Conservation (phyloP, 1,140 invertebrate genomes). For the Thaumetopoea pityocampa region DNA sequence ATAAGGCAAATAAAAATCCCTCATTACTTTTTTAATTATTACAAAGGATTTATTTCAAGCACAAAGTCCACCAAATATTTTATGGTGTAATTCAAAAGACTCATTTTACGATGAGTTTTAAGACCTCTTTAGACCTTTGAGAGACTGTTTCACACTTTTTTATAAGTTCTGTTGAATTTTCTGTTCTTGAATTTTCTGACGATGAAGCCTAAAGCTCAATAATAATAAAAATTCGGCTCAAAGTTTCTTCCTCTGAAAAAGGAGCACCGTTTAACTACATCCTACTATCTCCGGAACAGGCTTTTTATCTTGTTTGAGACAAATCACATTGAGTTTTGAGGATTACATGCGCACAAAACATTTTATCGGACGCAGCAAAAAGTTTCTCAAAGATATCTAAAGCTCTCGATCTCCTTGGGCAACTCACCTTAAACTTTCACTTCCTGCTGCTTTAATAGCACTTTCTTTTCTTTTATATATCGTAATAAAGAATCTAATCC, state of each 20-base stretch:
- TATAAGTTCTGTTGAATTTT: constrained; percentile 12
- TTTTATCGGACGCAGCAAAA: constrained; percentile 46
- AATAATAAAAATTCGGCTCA: background rate
- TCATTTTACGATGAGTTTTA: constrained; percentile 36
- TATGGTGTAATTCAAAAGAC: constrained; percentile 45
- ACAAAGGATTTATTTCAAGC: constrained; percentile 33
- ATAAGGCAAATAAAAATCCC: constrained; percentile 56
- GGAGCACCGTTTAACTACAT: constrained; percentile 18
- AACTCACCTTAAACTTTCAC: constrained; percentile 55
- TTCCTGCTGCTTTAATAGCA: constrained; percentile 47
- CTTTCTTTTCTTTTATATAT: constrained; percentile 35
- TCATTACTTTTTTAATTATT: constrained; percentile 59
- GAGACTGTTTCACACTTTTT: constrained; percentile 20
- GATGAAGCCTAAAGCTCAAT: background rate
- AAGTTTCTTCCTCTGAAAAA: constrained; percentile 7
- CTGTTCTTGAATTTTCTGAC: constrained; percentile 4
- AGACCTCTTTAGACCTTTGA: constrained; percentile 22
- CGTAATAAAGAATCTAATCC: constrained; percentile 15
- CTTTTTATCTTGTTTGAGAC: constrained; percentile 36
- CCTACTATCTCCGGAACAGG: constrained; percentile 8
- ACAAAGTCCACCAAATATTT: constrained; percentile 44
- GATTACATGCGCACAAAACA: constrained; percentile 57
- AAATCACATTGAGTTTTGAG: constrained; percentile 48
- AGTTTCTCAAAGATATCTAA: constrained; percentile 57
- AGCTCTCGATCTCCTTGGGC: constrained; percentile 46